Evolutionary conservation across 2,888 invertebrate genomes (phyloP), one percentile per base, ranked within the genome.

Genomic region (Saturnia pavonia): DNA sequence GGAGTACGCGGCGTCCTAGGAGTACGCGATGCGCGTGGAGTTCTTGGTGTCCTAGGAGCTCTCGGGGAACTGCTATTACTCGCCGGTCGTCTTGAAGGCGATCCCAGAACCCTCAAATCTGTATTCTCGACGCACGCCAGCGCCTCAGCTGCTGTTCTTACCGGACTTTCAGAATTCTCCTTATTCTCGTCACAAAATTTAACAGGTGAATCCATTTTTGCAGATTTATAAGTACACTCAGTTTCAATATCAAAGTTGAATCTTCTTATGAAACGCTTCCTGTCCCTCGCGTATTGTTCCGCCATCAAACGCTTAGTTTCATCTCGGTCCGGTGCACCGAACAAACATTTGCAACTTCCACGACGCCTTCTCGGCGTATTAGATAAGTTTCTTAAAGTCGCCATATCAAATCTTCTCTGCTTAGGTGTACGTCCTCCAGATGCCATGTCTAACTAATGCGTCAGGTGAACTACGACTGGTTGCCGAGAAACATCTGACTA

Each of bases 231-330:
- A 1, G 88, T 80, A 73, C 91, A 88, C 79, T 94, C 91, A 70
- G 92, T 91, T 71, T 94, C 92, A 43, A 95, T 87, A 78, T 96
- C 95, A 70, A 96, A 94, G 78, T 95, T 95, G 85, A 95, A 96
- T 77, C 95, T 89, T 73, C 92, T 91, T 70, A 94, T 93, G 80
- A 96, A 95, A 70, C 95, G 91, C 77, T 94, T 93, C 78, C 95
- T 89, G 74, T 96, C 95, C 72, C 92, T 87, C 57, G 94, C 91
- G 72, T 95, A 92, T 74, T 95, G 95, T 72, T 96, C 95, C 51
- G 95, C 94, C 75, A 96, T 90, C 77, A 96, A 84, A 54, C 94
- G 91, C 69, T 89, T 92, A 7, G 95, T 95, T 70, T 95, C 95
- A 42, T 94, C 94, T 7, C 95, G 85, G 78, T 95, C 95, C 16